Conservation (phyloP, 30 jellyfish, hydroid and myxozoan genomes). For the Aurelia sp. region DNA sequence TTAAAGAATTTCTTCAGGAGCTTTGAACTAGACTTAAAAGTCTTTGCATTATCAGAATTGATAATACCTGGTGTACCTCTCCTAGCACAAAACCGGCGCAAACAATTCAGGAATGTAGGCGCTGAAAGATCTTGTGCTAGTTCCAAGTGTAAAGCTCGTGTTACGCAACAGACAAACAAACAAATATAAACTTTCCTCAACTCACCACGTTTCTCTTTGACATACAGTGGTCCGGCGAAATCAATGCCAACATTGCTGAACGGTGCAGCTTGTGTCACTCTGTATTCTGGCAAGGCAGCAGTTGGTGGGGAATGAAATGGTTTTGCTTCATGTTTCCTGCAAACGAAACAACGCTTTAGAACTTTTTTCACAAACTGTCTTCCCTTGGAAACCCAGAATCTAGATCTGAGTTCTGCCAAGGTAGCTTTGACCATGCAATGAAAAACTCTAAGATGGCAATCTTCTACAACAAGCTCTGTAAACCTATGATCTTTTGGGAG, state of each 20-base stretch:
- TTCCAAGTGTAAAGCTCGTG: slow-evolving; percentile 56
- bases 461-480: slow-evolving; percentile 18
- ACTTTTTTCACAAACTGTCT: slow-evolving; percentile 62
- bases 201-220: slow-evolving; percentile 37
- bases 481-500: slow-evolving; percentile 52
- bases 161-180: slow-evolving; percentile 34
- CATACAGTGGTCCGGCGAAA: slow-evolving; percentile 60
- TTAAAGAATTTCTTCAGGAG: slow-evolving; percentile 2
- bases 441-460: slow-evolving; percentile 46
- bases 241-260: slow-evolving; percentile 36
- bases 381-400: slow-evolving; percentile 65
- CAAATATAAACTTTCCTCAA: slow-evolving; percentile 21
- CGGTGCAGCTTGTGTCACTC: slow-evolving; percentile 63
- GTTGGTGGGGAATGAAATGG: slow-evolving; percentile 38
- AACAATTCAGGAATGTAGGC: slow-evolving; percentile 24
- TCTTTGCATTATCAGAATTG: slow-evolving; percentile 50
- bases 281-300: slow-evolving; percentile 57
- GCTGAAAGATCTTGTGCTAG: slow-evolving; percentile 28
- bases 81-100: slow-evolving; percentile 61
- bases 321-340: background rate
- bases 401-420: slow-evolving; percentile 59
- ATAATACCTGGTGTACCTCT: slow-evolving; percentile 56
- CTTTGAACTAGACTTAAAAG: slow-evolving; percentile 23
- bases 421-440: slow-evolving; percentile 53
- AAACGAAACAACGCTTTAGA: slow-evolving; percentile 26